Conservation (phyloP, 2,888 invertebrate species). For the Nomada ruficornis region DNA sequence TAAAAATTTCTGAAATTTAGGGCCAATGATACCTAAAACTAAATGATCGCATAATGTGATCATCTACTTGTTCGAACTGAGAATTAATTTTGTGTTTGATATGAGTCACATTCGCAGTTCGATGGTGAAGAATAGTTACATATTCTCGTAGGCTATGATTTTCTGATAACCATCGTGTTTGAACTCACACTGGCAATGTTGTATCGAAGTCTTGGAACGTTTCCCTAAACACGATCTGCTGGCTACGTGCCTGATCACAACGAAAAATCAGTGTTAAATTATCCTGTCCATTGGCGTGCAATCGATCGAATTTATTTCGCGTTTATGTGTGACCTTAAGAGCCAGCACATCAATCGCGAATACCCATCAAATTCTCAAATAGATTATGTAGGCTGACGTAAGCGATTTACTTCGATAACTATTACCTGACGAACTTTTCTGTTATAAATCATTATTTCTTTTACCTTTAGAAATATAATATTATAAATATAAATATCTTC, state of each 20-base stretch:
- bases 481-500: background rate
- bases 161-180: background rate
- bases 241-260: conserved; percentile 42
- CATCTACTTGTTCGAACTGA: no score
- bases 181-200: background rate
- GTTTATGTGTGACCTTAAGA: conserved; percentile 63
- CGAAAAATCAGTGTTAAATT: conserved; percentile 53
- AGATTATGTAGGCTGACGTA: conserved; percentile 44
- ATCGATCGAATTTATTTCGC: conserved; percentile 52
- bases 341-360: conserved; percentile 51
- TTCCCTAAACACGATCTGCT: conserved; percentile 49
- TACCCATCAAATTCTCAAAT: conserved; percentile 42
- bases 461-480: background rate
- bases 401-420: conserved; percentile 20
- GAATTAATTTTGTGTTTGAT: no score
- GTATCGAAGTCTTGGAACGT: conserved; percentile 36
- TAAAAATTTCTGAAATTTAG: no score
- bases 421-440: conserved; percentile 24
- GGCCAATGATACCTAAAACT: no score
- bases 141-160: background rate
- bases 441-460: background rate
- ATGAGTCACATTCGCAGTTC: no score
- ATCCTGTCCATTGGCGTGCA: conserved; percentile 27
- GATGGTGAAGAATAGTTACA: background rate
- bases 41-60: no score